A percentile compares a stretch with the other conserved stretches of the same genome.
Evolutionary conservation across 2,797 vertebrate genomes (phyloP).

Genomic region (Capromys pilorides): DNA sequence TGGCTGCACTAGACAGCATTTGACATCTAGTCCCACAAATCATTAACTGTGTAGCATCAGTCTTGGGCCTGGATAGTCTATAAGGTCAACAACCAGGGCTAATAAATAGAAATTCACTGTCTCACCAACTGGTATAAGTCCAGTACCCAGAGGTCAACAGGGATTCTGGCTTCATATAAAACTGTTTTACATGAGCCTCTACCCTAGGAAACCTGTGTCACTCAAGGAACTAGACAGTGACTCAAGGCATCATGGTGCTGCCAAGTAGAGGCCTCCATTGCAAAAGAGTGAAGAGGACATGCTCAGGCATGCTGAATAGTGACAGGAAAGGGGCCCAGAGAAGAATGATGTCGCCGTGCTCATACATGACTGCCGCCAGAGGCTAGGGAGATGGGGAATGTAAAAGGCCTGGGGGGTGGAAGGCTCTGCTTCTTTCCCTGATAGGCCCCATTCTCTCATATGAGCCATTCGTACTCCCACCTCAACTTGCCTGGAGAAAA

Average conservation of each 20-base stretch:
- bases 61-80: neutral
- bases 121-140: neutral
- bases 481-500: neutral
- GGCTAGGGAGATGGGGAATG: too few relatives aligned
- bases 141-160: constrained; percentile 28
- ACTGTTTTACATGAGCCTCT: neutral
- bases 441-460: neutral
- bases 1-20: neutral
- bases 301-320: neutral
- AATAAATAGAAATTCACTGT: neutral
- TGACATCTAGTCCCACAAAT: neutral
- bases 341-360: neutral
- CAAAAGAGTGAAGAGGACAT: neutral
- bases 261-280: neutral
- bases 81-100: neutral
- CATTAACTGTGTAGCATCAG: neutral
- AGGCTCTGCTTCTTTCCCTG: neutral
- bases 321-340: neutral
- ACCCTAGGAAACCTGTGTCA: constrained; percentile 70
- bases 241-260: neutral
- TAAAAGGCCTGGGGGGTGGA: rapidly evolving
- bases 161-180: constrained; percentile 23
- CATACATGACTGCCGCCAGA: neutral
- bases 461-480: neutral
- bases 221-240: neutral